Evolutionary conservation across 1,140 invertebrate genomes (phyloP), one percentile per base, ranked within the genome.

Genomic region (Drosophila pseudoananassae): DNA sequence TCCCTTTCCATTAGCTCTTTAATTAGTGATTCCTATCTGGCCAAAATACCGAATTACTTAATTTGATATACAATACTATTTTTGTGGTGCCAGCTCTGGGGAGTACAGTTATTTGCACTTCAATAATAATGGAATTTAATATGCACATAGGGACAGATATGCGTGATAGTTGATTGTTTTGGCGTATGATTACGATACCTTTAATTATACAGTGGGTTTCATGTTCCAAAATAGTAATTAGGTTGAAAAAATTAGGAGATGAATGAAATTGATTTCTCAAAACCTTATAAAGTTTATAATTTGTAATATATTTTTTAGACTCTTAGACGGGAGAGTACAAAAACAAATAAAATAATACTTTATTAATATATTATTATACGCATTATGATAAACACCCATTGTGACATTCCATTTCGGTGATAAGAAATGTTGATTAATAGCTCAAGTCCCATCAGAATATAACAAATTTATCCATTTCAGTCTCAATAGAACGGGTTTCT

Each of bases 41-140:
- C 60, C 12, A 3, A 25, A 40, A 63, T 40, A 46, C 36, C 1
- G 43, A 64, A 23, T 17, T 20, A 46, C 1, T 7, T 17, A 50
- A 9, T 14, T 38, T 66, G 63, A 66, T 51, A 66, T 66, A 64
- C 58, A 46, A 64, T 31, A 58, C 38, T 31, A 14, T 65, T 63
- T 50, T 65, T 50, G 58, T 40, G n/a, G 9, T 36, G 9, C 29
- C 25, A 58, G 17, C 63, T 43, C 58, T 23, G 63, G 63, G 57
- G 63, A 66, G 63, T 66, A 65, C 57, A 49, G 45, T 63, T 65
- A 66, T 69, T 69, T 69, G 40, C 49, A 66, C 65, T 69, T 68
- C 40, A 68, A 66, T 66, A 68, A 68, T 65, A 53, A 54, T 38
- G 61, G 31, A 68, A 55, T 38, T 23, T 10, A 20, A 23, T 10